phyloP scores from a whole-genome alignment of 2,113 vertebrate species.

The Dicrurus megarhynchus region DNA sequence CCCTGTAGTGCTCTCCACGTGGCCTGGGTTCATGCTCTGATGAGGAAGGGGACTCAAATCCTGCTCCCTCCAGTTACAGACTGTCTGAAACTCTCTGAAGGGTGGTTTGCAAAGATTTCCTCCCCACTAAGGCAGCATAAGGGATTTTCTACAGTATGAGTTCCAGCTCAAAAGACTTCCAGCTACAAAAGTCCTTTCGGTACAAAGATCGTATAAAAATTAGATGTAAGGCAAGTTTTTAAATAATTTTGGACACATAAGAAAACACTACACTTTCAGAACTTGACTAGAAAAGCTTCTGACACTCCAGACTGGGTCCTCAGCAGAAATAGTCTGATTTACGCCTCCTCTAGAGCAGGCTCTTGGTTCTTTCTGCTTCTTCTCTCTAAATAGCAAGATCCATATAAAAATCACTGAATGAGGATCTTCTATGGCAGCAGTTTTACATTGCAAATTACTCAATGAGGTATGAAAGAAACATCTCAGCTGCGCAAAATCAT shows the following conservation, averaged over 20 bases:
- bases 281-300: constrained; percentile 52
- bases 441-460: constrained; percentile 70
- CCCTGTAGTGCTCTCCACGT: rapidly evolving
- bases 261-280: constrained; percentile 44
- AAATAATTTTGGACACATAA: constrained; percentile 29
- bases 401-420: constrained; percentile 68
- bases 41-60: neutral
- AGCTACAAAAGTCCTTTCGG: neutral
- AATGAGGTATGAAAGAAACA: constrained; percentile 74
- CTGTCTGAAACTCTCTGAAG: neutral
- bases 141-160: neutral
- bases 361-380: constrained; percentile 19
- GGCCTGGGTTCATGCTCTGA: neutral
- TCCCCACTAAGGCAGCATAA: neutral
- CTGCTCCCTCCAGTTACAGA: neutral
- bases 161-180: neutral
- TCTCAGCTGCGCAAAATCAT: constrained; percentile 65
- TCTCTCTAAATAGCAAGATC: constrained; percentile 68
- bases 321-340: constrained; percentile 33
- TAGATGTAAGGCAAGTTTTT: neutral
- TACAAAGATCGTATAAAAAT: neutral
- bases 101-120: neutral
- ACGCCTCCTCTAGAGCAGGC: constrained; percentile 2
- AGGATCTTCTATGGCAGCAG: constrained; percentile 57
- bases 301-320: constrained; percentile 16